These are phyloP conservation scores for Atherinosoma microstoma DNA, from an alignment of 2,797 vertebrate genomes.

Conservation along the genomic window DNA sequence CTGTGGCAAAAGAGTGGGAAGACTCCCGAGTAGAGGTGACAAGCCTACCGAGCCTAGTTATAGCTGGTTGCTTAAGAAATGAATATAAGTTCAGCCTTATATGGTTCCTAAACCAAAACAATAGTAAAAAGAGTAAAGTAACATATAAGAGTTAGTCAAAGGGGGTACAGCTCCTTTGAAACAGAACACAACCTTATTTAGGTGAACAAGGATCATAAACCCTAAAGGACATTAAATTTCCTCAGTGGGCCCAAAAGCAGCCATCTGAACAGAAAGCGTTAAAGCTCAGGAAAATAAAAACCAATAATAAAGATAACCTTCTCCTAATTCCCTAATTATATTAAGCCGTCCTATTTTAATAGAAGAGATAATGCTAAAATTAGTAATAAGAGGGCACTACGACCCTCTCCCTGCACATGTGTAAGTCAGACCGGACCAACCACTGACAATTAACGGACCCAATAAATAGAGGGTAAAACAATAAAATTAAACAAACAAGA, in stretches of 20 bases:
- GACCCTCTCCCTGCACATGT: slow-evolving; percentile 43
- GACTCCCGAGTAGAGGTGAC: slow-evolving; percentile 70
- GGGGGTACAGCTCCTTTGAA: slow-evolving; percentile 71
- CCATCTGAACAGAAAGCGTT: slow-evolving; percentile 72
- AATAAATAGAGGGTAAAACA: slow-evolving; percentile 50
- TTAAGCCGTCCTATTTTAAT: too few species aligned
- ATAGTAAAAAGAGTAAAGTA: too few species aligned
- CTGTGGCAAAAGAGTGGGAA: slow-evolving; percentile 77
- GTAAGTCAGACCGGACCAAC: slow-evolving; percentile 50
- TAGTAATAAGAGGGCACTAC: slow-evolving; percentile 66
- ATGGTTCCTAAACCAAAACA: too few species aligned
- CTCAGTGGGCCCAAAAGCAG: slow-evolving; percentile 74
- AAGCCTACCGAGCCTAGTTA: slow-evolving; percentile 72
- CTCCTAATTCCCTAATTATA: too few species aligned
- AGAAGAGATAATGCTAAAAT: slow-evolving; percentile 63
- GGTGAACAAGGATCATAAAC: slow-evolving; percentile 57
- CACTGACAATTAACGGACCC: slow-evolving; percentile 60
- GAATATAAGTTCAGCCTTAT: slow-evolving; percentile 71
- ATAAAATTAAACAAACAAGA: too few species aligned
- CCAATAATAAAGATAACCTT: too few species aligned
- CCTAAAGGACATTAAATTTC: background rate
- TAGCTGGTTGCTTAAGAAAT: slow-evolving; percentile 77
- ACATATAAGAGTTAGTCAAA: slow-evolving; percentile 63
- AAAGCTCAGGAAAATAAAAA: too few species aligned
- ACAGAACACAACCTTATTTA: slow-evolving; percentile 69